A percentile compares a stretch with the other conserved stretches of the same genome.
Evolutionary conservation across 2,888 invertebrate genomes (phyloP).

Genomic region (Odontocerum albicorne): DNA sequence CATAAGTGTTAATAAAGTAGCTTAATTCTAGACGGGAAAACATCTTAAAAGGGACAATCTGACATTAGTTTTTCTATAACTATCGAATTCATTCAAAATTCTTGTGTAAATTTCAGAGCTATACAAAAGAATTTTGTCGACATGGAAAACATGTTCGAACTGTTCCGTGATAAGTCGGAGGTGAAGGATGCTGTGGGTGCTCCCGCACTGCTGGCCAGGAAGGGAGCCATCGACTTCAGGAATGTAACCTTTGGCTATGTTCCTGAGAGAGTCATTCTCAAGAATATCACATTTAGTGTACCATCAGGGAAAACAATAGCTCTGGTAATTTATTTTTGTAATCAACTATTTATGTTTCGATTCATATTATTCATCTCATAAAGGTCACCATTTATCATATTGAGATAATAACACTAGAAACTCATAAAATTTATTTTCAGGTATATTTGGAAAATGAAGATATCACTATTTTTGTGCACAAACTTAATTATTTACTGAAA

Average conservation of each 20-base stretch:
- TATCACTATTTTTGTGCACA: no score
- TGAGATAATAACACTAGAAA: no score
- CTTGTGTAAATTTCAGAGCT: constrained; percentile 61
- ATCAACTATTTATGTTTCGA: background rate
- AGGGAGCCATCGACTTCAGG: constrained; percentile 82
- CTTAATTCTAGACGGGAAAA: no score
- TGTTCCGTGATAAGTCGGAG: constrained; percentile 86
- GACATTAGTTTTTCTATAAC: no score
- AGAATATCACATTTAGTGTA: constrained; percentile 76
- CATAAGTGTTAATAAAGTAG: no score
- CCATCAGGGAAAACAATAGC: constrained; percentile 85
- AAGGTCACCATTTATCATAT: no score
- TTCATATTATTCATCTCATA: background rate
- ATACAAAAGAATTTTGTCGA: constrained; percentile 98
- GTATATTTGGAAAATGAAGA: no score
- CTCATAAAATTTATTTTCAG: no score
- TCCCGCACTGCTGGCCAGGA: constrained; percentile 65
- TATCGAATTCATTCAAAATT: no score
- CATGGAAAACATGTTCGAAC: constrained; percentile 99
- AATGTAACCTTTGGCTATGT: constrained; percentile 89
- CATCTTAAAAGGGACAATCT: no score
- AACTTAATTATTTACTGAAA: background rate
- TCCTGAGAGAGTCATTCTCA: constrained; percentile 74
- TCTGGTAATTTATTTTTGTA: constrained; percentile 54
- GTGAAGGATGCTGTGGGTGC: constrained; percentile 83